phyloP scores from a whole-genome alignment of 2,888 invertebrate genomes.

The Euzophera pinguis region DNA sequence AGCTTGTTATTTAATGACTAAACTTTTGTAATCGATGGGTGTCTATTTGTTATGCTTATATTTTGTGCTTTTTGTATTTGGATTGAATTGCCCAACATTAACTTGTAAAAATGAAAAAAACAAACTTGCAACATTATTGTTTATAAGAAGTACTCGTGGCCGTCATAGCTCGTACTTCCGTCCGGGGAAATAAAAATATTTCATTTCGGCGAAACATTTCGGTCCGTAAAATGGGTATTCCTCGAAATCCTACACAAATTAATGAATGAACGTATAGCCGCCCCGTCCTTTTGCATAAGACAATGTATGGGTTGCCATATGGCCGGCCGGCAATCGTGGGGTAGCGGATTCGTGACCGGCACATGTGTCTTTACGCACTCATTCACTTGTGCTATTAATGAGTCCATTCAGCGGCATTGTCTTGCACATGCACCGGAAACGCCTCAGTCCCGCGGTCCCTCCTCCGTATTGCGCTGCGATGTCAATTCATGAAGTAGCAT shows the following conservation, averaged over 20 bases:
- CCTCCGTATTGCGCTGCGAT: constrained; percentile 30
- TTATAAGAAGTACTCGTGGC: constrained; percentile 13
- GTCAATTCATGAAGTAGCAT: constrained; percentile 27
- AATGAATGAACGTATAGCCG: constrained; percentile 61
- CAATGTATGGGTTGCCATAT: constrained; percentile 60
- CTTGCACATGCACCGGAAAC: constrained; percentile 75
- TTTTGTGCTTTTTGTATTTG: too few relatives aligned
- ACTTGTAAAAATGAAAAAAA: too few relatives aligned
- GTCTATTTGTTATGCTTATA: too few relatives aligned
- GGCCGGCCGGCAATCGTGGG: constrained; percentile 46
- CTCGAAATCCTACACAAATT: constrained; percentile 57
- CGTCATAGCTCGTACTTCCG: constrained; percentile 21
- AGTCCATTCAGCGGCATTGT: constrained; percentile 72
- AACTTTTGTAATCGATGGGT: too few relatives aligned
- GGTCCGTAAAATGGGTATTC: constrained; percentile 53
- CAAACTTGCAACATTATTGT: too few relatives aligned
- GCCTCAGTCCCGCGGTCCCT: constrained; percentile 36
- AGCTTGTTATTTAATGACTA: too few relatives aligned
- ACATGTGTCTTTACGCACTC: constrained; percentile 71
- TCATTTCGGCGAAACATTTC: constrained; percentile 40
- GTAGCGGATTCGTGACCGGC: constrained; percentile 44
- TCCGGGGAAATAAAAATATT: constrained; percentile 19
- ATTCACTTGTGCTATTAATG: constrained; percentile 75
- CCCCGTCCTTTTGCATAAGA: constrained; percentile 65
- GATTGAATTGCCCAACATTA: too few relatives aligned